Evolutionary conservation across 2,888 invertebrate species (phyloP).

Genomic region (Ectemnius continuus): DNA sequence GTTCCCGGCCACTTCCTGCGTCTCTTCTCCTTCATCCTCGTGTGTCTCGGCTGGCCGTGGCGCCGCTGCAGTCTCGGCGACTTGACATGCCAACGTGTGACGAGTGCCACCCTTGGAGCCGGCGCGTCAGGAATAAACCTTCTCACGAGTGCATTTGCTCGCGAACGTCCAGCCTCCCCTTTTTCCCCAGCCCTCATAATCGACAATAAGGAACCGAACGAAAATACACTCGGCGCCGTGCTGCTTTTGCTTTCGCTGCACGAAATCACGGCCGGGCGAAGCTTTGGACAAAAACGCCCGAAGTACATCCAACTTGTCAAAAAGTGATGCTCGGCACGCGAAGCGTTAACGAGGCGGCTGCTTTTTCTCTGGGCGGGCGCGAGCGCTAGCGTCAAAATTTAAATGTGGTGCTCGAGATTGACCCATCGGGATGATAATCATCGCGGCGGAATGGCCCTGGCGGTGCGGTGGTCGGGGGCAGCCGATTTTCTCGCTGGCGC

Average conservation of each 20-base stretch:
- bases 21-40: constrained; percentile 51
- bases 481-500: background rate
- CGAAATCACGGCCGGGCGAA: background rate
- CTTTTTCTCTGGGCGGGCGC: background rate
- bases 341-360: background rate
- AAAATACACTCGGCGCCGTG: constrained; percentile 33
- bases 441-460: constrained; percentile 46
- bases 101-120: constrained; percentile 64
- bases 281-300: background rate
- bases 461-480: constrained; percentile 25
- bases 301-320: constrained; percentile 5
- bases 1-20: constrained; percentile 71
- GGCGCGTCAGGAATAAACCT: constrained; percentile 65
- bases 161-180: constrained; percentile 35
- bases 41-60: constrained; percentile 37
- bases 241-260: no score
- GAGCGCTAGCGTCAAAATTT: background rate
- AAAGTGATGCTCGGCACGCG: constrained; percentile 1
- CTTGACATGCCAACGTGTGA: constrained; percentile 63
- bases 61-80: constrained; percentile 61
- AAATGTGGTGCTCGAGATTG: background rate
- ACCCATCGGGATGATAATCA: constrained; percentile 40
- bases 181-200: constrained; percentile 17
- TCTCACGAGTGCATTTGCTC: constrained; percentile 64
- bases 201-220: constrained; percentile 28